Percentiles rank a stretch among this genome's conserved stretches.
Evolutionary conservation across 2,113 vertebrate species (phyloP).

Genomic region (Camelus dromedarius): DNA sequence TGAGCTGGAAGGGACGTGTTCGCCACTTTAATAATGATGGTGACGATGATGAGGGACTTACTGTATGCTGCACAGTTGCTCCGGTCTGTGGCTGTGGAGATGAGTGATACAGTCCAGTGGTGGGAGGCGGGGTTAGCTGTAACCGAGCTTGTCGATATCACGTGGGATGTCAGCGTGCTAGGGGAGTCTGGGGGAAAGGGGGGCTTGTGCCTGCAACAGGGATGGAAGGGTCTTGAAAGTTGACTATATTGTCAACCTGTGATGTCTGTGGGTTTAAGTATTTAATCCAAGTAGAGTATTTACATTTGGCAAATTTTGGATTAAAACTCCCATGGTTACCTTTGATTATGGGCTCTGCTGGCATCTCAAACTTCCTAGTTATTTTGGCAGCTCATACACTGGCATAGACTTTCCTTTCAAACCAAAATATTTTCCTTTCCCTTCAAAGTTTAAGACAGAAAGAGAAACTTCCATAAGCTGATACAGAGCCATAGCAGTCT

Average conservation of each 20-base stretch:
- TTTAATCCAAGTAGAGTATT: slow-evolving; percentile 67
- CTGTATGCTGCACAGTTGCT: background rate
- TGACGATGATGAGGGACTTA: background rate
- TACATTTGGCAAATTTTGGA: slow-evolving; percentile 60
- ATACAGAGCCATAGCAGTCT: background rate
- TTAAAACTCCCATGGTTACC: slow-evolving; percentile 53
- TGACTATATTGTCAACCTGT: background rate
- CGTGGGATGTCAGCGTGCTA: background rate
- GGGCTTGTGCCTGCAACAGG: background rate
- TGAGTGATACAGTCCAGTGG: background rate
- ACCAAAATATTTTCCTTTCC: slow-evolving; percentile 72
- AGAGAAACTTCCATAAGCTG: slow-evolving; percentile 45
- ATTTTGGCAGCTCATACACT: slow-evolving; percentile 60
- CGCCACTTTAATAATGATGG: background rate
- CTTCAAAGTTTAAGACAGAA: slow-evolving; percentile 62
- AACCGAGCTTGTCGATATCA: background rate
- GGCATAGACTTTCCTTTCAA: slow-evolving; percentile 60
- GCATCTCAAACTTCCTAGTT: slow-evolving; percentile 60
- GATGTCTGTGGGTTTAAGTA: slow-evolving; percentile 43
- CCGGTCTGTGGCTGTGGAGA: background rate
- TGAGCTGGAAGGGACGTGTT: background rate
- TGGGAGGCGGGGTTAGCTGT: background rate
- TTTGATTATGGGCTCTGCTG: slow-evolving; percentile 42
- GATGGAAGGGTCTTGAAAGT: background rate
- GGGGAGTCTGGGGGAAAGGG: background rate